phyloP scores from a whole-genome alignment of 2,113 vertebrate species.

The Arvicanthis niloticus region DNA sequence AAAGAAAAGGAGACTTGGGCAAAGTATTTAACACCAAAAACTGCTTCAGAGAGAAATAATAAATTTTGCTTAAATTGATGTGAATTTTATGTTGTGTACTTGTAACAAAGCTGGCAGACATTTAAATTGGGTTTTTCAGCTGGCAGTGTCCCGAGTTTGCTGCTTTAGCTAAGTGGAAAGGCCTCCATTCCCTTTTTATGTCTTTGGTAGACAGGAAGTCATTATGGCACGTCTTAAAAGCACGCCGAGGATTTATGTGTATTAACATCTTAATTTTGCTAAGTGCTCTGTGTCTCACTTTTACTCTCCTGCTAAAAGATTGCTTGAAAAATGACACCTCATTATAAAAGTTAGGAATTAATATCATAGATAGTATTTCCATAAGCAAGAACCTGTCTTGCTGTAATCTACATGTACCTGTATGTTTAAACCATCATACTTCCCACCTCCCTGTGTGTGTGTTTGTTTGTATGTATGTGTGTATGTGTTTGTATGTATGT shows the following conservation, averaged over 20 bases:
- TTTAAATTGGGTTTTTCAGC: conserved; percentile 53
- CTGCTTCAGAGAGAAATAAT: neutral
- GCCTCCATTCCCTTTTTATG: conserved; percentile 33
- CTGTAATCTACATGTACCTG: neutral
- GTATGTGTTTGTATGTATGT: neutral
- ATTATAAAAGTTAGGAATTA: conserved; percentile 64
- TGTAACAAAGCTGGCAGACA: neutral
- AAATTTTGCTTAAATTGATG: conserved; percentile 27
- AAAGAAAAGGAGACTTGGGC: neutral
- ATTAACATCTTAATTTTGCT: conserved; percentile 27
- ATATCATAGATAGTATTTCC: conserved; percentile 42
- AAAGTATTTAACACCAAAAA: neutral
- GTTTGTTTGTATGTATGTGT: neutral
- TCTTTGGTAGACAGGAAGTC: conserved; percentile 25
- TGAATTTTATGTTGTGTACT: conserved; percentile 3
- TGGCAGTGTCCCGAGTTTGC: neutral
- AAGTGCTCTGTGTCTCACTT: conserved; percentile 57
- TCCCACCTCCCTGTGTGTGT: neutral
- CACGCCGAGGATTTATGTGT: conserved; percentile 49
- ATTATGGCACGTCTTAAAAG: conserved; percentile 53
- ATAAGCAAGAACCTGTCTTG: conserved; percentile 62
- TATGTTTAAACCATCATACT: neutral
- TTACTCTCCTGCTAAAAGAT: conserved; percentile 57
- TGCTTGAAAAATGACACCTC: conserved; percentile 25
- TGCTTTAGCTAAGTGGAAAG: conserved; percentile 36